Base-by-base conservation (phyloP, 2,888 invertebrate species). In the Neoascia interrupta region DNA sequence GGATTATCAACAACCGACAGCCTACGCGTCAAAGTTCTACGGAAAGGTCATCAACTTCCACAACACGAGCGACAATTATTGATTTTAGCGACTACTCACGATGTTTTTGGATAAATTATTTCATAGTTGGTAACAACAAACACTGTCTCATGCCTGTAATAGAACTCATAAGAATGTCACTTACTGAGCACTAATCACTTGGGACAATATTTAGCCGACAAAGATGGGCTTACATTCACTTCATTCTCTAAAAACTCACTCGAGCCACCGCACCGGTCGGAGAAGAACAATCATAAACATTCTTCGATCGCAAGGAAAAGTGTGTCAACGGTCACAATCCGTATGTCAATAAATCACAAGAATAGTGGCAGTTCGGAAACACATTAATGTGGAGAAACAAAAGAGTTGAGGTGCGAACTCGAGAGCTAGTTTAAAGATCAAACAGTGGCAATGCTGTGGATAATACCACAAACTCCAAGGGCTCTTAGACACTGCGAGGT, bases 331-430 rank as follows among this genome's bases (percentile, higher is more conserved):
- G 21, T 37, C 72, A 36, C n/a, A 56, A 41, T 41, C 23, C 18
- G 6, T 28, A 39, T 45, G 16, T 47, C 41, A 64, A 58, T 6
- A 51, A 39, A 43, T 21, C 19, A 6, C 36, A 34, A n/a, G n/a
- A n/a, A n/a, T n/a, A n/a, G n/a, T 19, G 31, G 10, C 15, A 53
- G 31, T 6, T 8, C 31, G 10, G n/a, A 37, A 4, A 18, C 31
- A 3, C 8, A 31, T n/a, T 6, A 6, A n/a, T 5, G 26, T 26
- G 26, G 31, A 31, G 8, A 56, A 45, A 70, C 70, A 58, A 76
- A 76, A 76, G 75, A 76, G 75, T 51, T 76, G 70, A 28, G 2
- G 10, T 21, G 10, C 43, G 34, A 76, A 76, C 75, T 53, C 3
- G 51, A n/a, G n/a, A n/a, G n/a, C n/a, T n/a, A n/a, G n/a, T 36